Evolutionary conservation across 2,888 invertebrate genomes (phyloP).

Genomic region (Priocnemis perturbator): DNA sequence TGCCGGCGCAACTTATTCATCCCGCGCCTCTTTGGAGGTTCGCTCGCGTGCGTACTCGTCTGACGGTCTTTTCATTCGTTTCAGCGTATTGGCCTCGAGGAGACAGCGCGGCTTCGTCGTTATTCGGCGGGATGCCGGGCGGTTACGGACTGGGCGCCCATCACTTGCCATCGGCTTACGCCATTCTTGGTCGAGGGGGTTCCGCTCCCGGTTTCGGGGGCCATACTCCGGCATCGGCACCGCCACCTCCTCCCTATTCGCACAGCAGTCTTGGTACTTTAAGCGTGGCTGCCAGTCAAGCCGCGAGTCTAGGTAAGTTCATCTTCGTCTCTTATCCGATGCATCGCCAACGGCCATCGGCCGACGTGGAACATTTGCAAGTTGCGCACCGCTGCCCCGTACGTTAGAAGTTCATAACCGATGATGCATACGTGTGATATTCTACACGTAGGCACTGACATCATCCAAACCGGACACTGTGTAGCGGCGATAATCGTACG

Average conservation of each 20-base stretch:
- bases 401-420: too few species aligned
- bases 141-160: slow-evolving; percentile 73
- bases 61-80: slow-evolving; percentile 53
- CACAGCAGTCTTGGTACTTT: slow-evolving; percentile 79
- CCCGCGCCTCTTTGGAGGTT: too few species aligned
- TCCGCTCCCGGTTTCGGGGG: slow-evolving; percentile 69
- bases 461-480: too few species aligned
- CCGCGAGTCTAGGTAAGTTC: slow-evolving; percentile 85
- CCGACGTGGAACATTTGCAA: too few species aligned
- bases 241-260: slow-evolving; percentile 71
- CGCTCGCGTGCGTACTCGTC: too few species aligned
- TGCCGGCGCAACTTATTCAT: too few species aligned
- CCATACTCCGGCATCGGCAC: slow-evolving; percentile 69
- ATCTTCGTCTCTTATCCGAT: not conserved
- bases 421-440: too few species aligned
- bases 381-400: too few species aligned
- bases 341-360: too few species aligned
- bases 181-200: slow-evolving; percentile 72
- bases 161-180: slow-evolving; percentile 74
- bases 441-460: too few species aligned
- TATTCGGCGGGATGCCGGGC: slow-evolving; percentile 73
- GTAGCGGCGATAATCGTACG: too few species aligned
- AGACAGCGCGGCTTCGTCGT: slow-evolving; percentile 71
- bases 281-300: slow-evolving; percentile 90
- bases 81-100: slow-evolving; percentile 90